These are phyloP conservation scores for Zoanthus sociatus DNA, from an alignment of 92 coral and sea anemone genomes.

Conservation along the genomic window DNA sequence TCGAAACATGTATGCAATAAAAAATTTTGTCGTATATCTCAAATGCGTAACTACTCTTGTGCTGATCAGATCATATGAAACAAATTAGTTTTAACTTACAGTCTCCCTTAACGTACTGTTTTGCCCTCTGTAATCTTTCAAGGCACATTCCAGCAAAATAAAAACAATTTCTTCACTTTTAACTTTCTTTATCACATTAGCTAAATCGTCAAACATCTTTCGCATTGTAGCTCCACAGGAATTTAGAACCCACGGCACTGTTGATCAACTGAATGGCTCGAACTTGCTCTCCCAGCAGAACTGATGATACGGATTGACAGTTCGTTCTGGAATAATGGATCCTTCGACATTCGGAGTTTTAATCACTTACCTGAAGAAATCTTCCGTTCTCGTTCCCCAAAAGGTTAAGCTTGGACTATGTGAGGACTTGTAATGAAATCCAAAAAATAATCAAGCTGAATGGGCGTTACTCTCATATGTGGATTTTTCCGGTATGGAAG, in stretches of 20 bases:
- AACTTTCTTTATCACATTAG: neutral
- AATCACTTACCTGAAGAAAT: neutral
- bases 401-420: neutral
- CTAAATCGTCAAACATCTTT: conserved; percentile 9
- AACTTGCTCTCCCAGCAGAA: neutral
- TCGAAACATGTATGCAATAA: too few relatives aligned
- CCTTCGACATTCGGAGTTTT: neutral
- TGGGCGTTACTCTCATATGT: neutral
- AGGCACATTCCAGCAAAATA: neutral
- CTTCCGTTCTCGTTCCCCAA: neutral
- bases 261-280: conserved; percentile 13
- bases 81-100: neutral
- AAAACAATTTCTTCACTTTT: neutral
- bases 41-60: too few relatives aligned
- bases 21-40: too few relatives aligned
- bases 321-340: conserved; percentile 10
- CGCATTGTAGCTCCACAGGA: conserved; percentile 15
- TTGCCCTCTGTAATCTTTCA: neutral
- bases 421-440: conserved; percentile 2
- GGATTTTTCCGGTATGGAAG: neutral
- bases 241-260: neutral
- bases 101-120: conserved; percentile 1
- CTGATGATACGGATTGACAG: neutral
- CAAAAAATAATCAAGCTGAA: neutral
- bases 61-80: too few relatives aligned